A percentile compares a stretch with the other conserved stretches of the same genome.
phyloP scores from a whole-genome alignment of 2,797 vertebrate genomes.

The Lepidocolaptes lacrymiger region DNA sequence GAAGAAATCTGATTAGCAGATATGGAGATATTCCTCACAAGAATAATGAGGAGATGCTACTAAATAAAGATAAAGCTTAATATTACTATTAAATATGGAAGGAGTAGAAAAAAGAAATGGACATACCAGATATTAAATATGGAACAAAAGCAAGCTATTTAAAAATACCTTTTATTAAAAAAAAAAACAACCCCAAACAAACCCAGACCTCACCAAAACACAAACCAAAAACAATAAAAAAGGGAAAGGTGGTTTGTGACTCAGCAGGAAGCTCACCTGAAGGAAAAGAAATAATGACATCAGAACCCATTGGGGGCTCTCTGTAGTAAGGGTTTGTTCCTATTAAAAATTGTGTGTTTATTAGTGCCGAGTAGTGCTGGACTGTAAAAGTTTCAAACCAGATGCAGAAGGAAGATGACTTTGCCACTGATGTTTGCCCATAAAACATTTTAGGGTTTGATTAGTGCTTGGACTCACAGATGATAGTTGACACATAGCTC shows the following conservation, averaged over 20 bases:
- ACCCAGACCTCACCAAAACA: not conserved
- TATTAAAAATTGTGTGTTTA: not conserved
- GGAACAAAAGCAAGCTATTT: not conserved
- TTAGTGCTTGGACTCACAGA: not conserved
- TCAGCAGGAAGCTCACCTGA: not conserved
- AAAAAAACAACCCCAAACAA: not conserved
- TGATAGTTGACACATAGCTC: not conserved
- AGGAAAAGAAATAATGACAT: not conserved
- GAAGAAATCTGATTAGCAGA: not conserved
- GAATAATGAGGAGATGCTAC: not conserved
- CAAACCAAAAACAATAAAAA: not conserved
- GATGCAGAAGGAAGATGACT: not conserved
- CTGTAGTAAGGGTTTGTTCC: not conserved
- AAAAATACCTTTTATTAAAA: not conserved
- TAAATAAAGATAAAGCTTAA: not conserved
- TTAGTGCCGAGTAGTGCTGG: not conserved
- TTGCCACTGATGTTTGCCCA: not conserved
- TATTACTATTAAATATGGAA: not conserved
- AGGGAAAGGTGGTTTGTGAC: not conserved
- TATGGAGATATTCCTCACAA: not conserved
- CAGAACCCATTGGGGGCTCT: not conserved
- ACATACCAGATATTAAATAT: not conserved
- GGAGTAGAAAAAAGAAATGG: not conserved
- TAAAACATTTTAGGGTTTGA: not conserved
- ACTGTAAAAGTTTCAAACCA: not conserved